A percentile compares a stretch with the other conserved stretches of the same genome.
Conservation (phyloP, 92 coral and sea anemone genomes). For the Epizoanthus illoricatus region DNA sequence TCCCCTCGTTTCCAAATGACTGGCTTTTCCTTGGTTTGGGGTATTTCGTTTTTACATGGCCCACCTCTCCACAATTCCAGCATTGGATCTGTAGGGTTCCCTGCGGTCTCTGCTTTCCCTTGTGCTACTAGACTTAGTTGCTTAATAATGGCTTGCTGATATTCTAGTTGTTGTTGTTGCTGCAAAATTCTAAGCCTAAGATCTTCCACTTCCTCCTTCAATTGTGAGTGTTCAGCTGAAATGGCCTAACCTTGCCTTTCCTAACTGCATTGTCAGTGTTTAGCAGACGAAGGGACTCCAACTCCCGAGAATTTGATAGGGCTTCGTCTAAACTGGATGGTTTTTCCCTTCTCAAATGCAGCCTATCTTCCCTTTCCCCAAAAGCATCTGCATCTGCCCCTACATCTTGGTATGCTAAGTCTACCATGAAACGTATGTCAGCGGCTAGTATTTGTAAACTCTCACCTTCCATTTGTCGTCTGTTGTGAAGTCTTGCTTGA, state of each 20-base stretch:
- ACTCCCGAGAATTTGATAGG: slow-evolving; percentile 27
- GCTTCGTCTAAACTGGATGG: slow-evolving; percentile 26
- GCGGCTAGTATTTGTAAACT: slow-evolving; percentile 45
- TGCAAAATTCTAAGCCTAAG: neutral
- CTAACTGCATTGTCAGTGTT: slow-evolving; percentile 22
- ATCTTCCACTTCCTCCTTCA: slow-evolving; percentile 13
- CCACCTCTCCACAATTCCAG: slow-evolving; percentile 14
- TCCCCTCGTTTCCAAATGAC: slow-evolving; percentile 25
- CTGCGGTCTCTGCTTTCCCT: slow-evolving; percentile 9
- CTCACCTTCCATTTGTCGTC: slow-evolving; percentile 55
- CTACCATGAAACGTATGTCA: slow-evolving; percentile 37
- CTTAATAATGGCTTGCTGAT: slow-evolving; percentile 13
- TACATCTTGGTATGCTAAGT: slow-evolving; percentile 54
- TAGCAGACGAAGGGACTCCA: slow-evolving; percentile 34
- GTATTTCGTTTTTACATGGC: slow-evolving; percentile 4
- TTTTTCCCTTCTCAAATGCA: slow-evolving; percentile 39
- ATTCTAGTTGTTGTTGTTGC: slow-evolving; percentile 23
- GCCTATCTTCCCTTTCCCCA: slow-evolving; percentile 29
- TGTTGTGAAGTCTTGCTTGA: slow-evolving; percentile 54
- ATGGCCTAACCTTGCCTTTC: slow-evolving; percentile 26
- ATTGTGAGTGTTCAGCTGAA: slow-evolving; percentile 7
- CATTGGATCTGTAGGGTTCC: neutral
- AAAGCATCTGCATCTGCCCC: slow-evolving; percentile 44
- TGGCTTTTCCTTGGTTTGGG: neutral
- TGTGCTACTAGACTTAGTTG: slow-evolving; percentile 12